Evolutionary conservation across 2,888 invertebrate species (phyloP), one percentile per base, ranked within the genome.

Genomic region (Conchocele bisecta): DNA sequence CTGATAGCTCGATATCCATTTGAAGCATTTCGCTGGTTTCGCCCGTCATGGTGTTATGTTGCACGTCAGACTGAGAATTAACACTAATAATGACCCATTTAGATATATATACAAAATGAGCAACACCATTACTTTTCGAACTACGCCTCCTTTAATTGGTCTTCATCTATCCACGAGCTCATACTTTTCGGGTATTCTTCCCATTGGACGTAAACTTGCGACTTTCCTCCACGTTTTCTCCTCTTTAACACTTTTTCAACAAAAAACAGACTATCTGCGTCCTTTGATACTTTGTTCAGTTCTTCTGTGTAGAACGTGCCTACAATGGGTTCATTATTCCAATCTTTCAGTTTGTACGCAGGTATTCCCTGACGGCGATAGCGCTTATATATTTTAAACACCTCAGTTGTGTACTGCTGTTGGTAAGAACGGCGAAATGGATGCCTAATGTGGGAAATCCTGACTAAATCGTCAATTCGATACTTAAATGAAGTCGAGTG

Each of bases 331-430:
- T 54, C 15, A 17, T 35, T 22, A 13, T 54, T 54, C 20, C 20
- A 20, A 37, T 54, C 11, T 17, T 54, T 37, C 20, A 54, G 9
- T n/a, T 35, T 37, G 37, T 54, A 37, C 20, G 37, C 9, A 17
- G 20, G 37, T 15, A 37, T 13, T 13, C 0, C 20, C 37, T 54
- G 54, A 24, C n/a, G 33, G 15, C 20, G 22, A 35, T 20, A 35
- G 11, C 2, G 33, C 15, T 54, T 54, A n/a, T 4, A 22, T n/a
- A 54, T 54, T 54, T 54, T 37, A 37, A 54, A 54, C 22, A 35
- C 22, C 29, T 54, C 54, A 11, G 22, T 20, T 13, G 22, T 54
- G 15, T 37, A 1, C 15, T 54, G 54, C 15, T 37, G 54, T 15
- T 54, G 54, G 20, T 54, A 37, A 22, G 54, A 17, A 22, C 54